phyloP scores from a whole-genome alignment of 2,888 invertebrate genomes.

The Melolontha melolontha region DNA sequence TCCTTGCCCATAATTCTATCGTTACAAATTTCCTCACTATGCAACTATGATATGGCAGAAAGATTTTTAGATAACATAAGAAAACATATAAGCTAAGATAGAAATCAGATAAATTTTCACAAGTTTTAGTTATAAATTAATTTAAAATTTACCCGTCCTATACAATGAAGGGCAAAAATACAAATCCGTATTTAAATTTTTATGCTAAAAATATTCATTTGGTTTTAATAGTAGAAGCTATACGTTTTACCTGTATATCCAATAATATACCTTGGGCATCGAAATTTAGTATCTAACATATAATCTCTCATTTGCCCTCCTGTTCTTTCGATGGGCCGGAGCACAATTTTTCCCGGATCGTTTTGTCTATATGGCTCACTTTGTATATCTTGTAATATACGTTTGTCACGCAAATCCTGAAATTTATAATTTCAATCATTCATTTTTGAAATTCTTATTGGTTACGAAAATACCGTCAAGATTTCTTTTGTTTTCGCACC shows the following conservation, averaged over 20 bases:
- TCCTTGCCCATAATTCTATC: too few species aligned
- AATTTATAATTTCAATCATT: slow-evolving; percentile 11
- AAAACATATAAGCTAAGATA: too few species aligned
- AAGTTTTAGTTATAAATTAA: too few species aligned
- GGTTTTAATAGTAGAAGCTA: too few species aligned
- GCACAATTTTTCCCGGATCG: slow-evolving; percentile 64
- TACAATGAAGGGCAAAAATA: too few species aligned
- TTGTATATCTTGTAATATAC: slow-evolving; percentile 66
- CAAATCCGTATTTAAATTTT: too few species aligned
- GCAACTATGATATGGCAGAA: too few species aligned
- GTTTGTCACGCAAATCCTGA: slow-evolving; percentile 65
- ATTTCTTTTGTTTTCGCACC: slow-evolving; percentile 79
- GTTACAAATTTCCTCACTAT: too few species aligned
- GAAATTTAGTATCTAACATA: slow-evolving; percentile 65
- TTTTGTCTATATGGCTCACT: slow-evolving; percentile 70
- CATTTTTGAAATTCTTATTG: background rate
- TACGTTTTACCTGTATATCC: slow-evolving; percentile 73
- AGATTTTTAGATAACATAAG: too few species aligned
- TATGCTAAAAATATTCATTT: too few species aligned
- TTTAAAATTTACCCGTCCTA: too few species aligned
- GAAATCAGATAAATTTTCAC: too few species aligned
- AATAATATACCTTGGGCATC: slow-evolving; percentile 71
- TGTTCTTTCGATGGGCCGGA: slow-evolving; percentile 57
- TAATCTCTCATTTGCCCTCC: slow-evolving; percentile 64
- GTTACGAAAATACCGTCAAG: slow-evolving; percentile 65